Percentiles rank a stretch among this genome's conserved stretches.
Evolutionary conservation across 92 coral and sea anemone species (phyloP).

Genomic region (Metridium senile): DNA sequence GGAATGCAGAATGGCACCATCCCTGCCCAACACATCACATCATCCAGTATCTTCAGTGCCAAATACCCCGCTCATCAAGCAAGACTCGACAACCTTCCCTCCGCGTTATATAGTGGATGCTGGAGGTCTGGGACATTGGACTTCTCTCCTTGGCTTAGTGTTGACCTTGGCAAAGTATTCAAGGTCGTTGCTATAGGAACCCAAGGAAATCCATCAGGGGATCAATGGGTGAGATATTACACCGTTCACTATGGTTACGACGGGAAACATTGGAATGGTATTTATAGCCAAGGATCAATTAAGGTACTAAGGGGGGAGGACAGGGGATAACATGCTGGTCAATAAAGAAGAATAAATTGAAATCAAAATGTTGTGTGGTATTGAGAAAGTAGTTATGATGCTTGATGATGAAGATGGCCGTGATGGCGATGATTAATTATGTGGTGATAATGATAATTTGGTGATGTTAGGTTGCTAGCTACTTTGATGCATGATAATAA

Average conservation of each 20-base stretch:
- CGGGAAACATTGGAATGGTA: conserved; percentile 22
- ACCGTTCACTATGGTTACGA: conserved; percentile 28
- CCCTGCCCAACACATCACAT: conserved; percentile 47
- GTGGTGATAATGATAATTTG: too few relatives aligned
- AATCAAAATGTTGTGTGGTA: too few relatives aligned
- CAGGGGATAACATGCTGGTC: too few relatives aligned
- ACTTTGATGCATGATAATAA: too few relatives aligned
- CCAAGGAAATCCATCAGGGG: conserved; percentile 24
- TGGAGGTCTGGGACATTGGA: conserved; percentile 16
- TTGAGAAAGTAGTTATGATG: too few relatives aligned
- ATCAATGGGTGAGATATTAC: conserved; percentile 33
- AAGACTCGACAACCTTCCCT: conserved; percentile 33
- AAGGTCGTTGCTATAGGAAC: conserved; percentile 35
- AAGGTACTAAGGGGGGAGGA: conserved; percentile 15
- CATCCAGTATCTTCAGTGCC: conserved; percentile 26
- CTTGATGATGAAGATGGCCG: too few relatives aligned
- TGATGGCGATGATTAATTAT: too few relatives aligned
- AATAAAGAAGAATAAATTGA: too few relatives aligned
- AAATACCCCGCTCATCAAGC: conserved; percentile 40
- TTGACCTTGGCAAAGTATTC: conserved; percentile 16
- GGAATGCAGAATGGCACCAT: conserved; percentile 55
- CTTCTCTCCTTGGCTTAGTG: conserved; percentile 15
- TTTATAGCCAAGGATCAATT: neutral
- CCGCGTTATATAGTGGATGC: conserved; percentile 23
- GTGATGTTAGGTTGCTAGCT: too few relatives aligned